Evolutionary conservation across 1,140 invertebrate species (phyloP), one percentile per base, ranked within the genome.

Genomic region (Leucophenga varia): DNA sequence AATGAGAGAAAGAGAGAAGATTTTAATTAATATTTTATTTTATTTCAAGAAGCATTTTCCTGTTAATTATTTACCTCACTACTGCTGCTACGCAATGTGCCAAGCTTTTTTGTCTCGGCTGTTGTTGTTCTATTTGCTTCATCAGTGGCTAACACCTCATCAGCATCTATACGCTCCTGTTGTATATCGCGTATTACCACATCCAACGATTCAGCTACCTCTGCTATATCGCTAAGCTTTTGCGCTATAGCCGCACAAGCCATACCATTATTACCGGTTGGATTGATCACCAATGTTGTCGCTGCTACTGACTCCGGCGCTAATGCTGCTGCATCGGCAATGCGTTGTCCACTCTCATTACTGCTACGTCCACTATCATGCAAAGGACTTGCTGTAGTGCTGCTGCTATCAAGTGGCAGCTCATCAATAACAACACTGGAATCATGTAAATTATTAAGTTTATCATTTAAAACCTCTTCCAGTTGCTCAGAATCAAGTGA

Each of bases 161-260:
- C 45, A 9, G 49, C 14, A 19, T 63, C 55, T n/a, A n/a, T n/a
- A 14, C 49, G 43, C 10, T 49, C 49, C 46, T 75, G 67, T 55
- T 79, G 77, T 9, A 76, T 64, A 72, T 83, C 76, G 59, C 80
- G 75, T 64, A 84, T 47, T 74, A 76, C 68, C 7, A 78, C 78
- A 55, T 87, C 86, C 34, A 87, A 64, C 44, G 84, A 81, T 56
- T 87, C 84, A 1, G 85, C 84, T 2, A 86, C 76, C 36, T 78
- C 78, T 6, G 84, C 84, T 0, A 87, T 84, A 67, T 85, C 83
- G n/a, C 78, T 70, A 20, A 87, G 69, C 58, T 79, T 79, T 49
- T 82, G 80, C 7, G 82, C 79, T 22, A 87, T 86, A 8, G 84
- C 82, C 32, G 84, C 82, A 6, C 85, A 79, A 2, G 85, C 84